Conservation (phyloP, 2,113 vertebrate species). For the Cardinalis cardinalis region DNA sequence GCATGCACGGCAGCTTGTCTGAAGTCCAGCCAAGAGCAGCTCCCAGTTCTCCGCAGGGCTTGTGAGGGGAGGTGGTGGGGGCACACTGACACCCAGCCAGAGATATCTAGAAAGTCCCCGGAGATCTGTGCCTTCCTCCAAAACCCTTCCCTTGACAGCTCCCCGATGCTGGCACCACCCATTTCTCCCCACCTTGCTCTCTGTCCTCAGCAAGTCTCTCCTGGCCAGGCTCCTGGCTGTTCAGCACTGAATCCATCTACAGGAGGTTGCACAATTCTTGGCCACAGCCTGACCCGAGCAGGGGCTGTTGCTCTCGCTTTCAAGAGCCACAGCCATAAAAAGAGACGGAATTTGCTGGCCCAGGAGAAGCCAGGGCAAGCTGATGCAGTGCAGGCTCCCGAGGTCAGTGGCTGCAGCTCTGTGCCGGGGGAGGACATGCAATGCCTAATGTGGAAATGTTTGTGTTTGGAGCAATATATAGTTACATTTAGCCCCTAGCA, state of each 20-base stretch:
- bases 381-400: conserved; percentile 10
- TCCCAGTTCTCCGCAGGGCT: background rate
- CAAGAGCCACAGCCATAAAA: background rate
- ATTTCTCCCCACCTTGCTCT: background rate
- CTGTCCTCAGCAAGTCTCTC: background rate
- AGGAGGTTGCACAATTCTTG: background rate
- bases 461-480: conserved; percentile 53
- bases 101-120: background rate
- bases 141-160: background rate
- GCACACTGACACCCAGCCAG: accelerated
- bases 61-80: accelerated
- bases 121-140: background rate
- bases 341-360: conserved; percentile 12
- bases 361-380: background rate
- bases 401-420: conserved; percentile 32
- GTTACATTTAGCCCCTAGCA: conserved; percentile 27
- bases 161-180: background rate
- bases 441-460: conserved; percentile 74
- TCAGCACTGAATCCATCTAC: accelerated
- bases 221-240: background rate
- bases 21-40: background rate
- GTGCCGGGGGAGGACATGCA: background rate
- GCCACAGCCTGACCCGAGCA: background rate
- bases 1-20: background rate
- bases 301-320: conserved; percentile 7